Evolutionary conservation across 1,140 invertebrate genomes (phyloP), one percentile per base, ranked within the genome.

Genomic region (Antheraea pernyi): DNA sequence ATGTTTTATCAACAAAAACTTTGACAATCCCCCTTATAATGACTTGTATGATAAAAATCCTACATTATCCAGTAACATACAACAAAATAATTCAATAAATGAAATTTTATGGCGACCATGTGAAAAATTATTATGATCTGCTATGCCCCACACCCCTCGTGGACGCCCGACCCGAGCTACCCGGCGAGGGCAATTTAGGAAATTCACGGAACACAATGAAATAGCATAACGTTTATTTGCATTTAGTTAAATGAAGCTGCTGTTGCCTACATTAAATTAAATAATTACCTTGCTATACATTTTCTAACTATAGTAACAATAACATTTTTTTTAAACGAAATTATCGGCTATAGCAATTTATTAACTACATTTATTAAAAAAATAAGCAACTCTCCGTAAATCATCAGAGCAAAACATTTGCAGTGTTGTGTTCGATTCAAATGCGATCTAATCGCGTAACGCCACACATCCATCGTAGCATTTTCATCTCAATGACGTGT

Each of bases 141-240:
- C 13, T 16, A 1, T 61, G 10, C 7, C 60, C 60, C 78, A 1
- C 22, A 1, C 59, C 22, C 68, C 68, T 70, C 75, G 66, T 69
- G 68, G 61, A 16, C 46, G 39, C 67, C 68, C 36, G 42, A 65
- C 65, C 30, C 70, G 22, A 62, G 60, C 64, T 60, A 65, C 65
- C 65, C 59, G 60, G 59, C 48, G 73, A 64, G 67, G 68, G 73
- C 74, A 76, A 77, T 82, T 81, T 73, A 69, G 42, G 72, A 81
- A 76, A 81, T 61, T 42, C 71, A 58, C 46, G 42, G 58, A 65
- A 61, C 67, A 63, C 60, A 72, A 72, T 73, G 59, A n/a, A 61
- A 42, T 48, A 71, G 64, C 65, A 63, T 60, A 71, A 72, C 36
- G 19, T 58, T 66, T 53, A 66, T 53, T 66, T 48, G 22, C 19